These are phyloP conservation scores for Austrolebias charrua DNA, from an alignment of 2,797 vertebrate species.

Conservation along the genomic window DNA sequence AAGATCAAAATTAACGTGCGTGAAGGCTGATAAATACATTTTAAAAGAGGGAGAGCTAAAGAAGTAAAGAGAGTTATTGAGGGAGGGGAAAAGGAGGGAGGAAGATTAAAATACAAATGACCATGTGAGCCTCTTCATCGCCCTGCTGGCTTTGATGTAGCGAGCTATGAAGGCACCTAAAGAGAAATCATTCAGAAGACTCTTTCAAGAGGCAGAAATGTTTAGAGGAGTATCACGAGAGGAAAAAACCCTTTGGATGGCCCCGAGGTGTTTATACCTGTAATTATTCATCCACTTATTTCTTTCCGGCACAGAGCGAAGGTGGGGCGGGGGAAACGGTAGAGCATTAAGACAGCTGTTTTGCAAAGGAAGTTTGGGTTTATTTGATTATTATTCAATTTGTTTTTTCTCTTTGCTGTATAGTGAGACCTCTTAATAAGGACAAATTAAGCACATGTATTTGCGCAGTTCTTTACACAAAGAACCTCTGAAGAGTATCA, in stretches of 20 bases:
- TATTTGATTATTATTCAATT: slow-evolving; percentile 52
- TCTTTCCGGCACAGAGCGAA: slow-evolving; percentile 57
- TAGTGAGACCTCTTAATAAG: not conserved
- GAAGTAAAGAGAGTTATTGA: slow-evolving; percentile 41
- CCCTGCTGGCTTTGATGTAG: slow-evolving; percentile 71
- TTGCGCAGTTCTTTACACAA: not conserved
- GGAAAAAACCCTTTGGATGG: slow-evolving; percentile 50
- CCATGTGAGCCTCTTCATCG: slow-evolving; percentile 54
- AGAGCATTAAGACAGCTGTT: slow-evolving; percentile 66
- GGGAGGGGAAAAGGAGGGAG: slow-evolving; percentile 31
- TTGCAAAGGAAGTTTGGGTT: slow-evolving; percentile 50
- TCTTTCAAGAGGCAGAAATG: slow-evolving; percentile 63
- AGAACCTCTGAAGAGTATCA: not conserved
- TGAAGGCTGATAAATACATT: slow-evolving; percentile 32
- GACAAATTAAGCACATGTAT: not conserved
- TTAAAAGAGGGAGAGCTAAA: slow-evolving; percentile 15
- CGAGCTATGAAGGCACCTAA: slow-evolving; percentile 55
- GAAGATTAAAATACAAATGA: slow-evolving; percentile 71
- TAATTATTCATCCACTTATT: slow-evolving; percentile 77
- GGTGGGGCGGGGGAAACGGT: slow-evolving; percentile 18
- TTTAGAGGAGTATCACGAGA: slow-evolving; percentile 67
- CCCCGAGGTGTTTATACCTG: slow-evolving; percentile 75
- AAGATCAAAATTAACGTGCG: slow-evolving; percentile 40
- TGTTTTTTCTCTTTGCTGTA: not conserved
- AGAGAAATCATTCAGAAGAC: slow-evolving; percentile 55